Base-by-base conservation (phyloP, 2,888 invertebrate species). In the Habrosyne pyritoides region DNA sequence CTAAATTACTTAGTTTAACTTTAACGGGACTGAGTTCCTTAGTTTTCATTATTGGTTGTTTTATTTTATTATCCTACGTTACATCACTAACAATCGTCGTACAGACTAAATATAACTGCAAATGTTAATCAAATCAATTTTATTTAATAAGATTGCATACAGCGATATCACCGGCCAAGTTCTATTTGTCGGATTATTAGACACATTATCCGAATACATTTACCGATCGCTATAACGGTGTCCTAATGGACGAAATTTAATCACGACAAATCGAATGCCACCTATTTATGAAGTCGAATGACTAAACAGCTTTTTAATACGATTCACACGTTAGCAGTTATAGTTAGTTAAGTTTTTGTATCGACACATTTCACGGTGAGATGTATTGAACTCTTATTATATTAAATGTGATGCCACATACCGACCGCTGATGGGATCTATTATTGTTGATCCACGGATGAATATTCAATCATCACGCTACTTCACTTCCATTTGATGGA, bases 261-360 rank as follows among this genome's bases (percentile, higher is more conserved):
- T 92, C 91, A 91, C 89, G 84, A 90, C 89, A 90, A 90, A 88
- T 87, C 89, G 91, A 92, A 91, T 90, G 91, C 88, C 86, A 92
- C 87, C 87, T 90, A 90, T 90, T 92, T 91, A 91, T 91, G 91
- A 91, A 89, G 85, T 75, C 83, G 89, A 83, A 91, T 92, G 92
- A 92, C 92, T 92, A 81, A 88, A 91, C 92, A 92, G 73, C 81
- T 91, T 92, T 92, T 91, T 92, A 91, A 92, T 92, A 91, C 91
- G 91, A 90, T 92, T 92, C 92, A 92, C 92, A 92, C 91, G 92
- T 92, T 89, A 86, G 87, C 87, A 80, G 88, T 89, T 91, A 91
- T 92, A 90, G 87, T 89, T 87, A 89, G 91, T 89, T 89, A 88
- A 90, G 90, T 92, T 92, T 91, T 92, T 92, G 80, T 90, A 85